These are phyloP conservation scores for Falco novaeseelandiae DNA, from an alignment of 2,797 vertebrate species.

Conservation along the genomic window DNA sequence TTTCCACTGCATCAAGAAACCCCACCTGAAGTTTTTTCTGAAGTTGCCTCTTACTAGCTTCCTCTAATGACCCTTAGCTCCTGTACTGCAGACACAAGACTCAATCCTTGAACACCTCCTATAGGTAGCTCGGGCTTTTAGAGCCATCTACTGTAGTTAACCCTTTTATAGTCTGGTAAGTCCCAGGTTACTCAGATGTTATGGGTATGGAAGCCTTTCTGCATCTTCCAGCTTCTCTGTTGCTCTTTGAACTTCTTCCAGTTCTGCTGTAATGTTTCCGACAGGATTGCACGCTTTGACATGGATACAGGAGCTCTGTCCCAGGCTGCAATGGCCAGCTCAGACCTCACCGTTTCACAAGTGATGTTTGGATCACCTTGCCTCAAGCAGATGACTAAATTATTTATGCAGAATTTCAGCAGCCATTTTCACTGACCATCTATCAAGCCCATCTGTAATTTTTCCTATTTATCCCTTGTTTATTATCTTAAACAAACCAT, in stretches of 20 bases:
- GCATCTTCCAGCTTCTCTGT: not conserved
- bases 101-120: not conserved
- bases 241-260: not conserved
- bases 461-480: not conserved
- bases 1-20: not conserved
- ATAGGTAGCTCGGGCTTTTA: not conserved
- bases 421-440: not conserved
- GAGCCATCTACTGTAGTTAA: not conserved
- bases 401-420: not conserved
- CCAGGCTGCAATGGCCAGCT: not conserved
- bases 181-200: not conserved
- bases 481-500: not conserved
- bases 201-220: not conserved
- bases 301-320: not conserved
- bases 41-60: not conserved
- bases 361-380: not conserved
- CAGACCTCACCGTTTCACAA: not conserved
- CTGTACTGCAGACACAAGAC: not conserved
- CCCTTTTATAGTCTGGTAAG: not conserved
- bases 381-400: not conserved
- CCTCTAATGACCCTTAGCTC: not conserved
- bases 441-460: not conserved
- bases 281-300: not conserved
- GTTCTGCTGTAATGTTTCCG: not conserved
- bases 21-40: not conserved